Evolutionary conservation across 2,113 vertebrate genomes (phyloP), one percentile per base, ranked within the genome.

Genomic region (Elaphurus davidianus): DNA sequence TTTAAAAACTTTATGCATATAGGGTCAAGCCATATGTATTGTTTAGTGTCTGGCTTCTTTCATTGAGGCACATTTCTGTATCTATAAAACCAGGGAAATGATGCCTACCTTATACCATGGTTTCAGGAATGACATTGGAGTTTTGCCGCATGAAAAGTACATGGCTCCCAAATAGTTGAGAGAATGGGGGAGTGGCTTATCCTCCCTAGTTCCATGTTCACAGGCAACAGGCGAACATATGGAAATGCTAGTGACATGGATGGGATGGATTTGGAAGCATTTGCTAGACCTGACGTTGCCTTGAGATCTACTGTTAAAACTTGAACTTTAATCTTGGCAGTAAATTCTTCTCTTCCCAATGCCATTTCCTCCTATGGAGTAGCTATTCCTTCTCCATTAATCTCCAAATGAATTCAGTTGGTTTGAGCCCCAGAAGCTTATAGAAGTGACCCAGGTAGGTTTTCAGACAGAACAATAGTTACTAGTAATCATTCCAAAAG

Each of bases 391-490:
- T 54, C 43, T 95, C 12, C 28, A 9, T 95, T 78, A 36, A 71
- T 86, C 78, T 92, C 7, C 54, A 79, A 45, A 25, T 14, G 79
- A 4, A 3, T n/a, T 78, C 33, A 25, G 1, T 83, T 91, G 60
- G 10, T 54, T 85, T 74, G 47, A 60, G 81, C 5, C 78, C 54
- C 11, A 43, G 40, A 94, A 92, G 50, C 28, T 81, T 60, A 36
- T 33, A 59, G 28, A 95, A 91, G 33, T 91, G n/a, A 94, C 47
- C 47, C 33, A 82, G 85, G 64, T 40, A 43, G 45, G 16, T 87
- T 96, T 97, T 81, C 23, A 86, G 54, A 82, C 13, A 64, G 85
- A 85, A 74, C 50, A 52, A 55, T 91, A 95, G 81, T 91, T 81
- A 81, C 19, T 57, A 67, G 28, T 88, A 52, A 52, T 67, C 74